Percentiles rank a stretch among this genome's conserved stretches.
Conservation (phyloP, 2,113 vertebrate species). For the Brienomyrus longianalis region DNA sequence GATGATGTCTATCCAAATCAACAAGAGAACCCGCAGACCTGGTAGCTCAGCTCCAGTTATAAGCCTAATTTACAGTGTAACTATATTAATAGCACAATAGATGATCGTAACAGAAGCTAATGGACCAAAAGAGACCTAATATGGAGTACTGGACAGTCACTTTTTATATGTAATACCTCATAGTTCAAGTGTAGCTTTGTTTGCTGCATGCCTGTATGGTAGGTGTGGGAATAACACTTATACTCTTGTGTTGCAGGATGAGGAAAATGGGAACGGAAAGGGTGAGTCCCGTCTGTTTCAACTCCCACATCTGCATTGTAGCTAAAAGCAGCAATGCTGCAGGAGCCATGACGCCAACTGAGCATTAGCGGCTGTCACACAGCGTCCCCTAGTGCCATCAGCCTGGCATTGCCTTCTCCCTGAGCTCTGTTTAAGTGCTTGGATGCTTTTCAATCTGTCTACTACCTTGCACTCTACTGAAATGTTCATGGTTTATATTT, state of each 20-base stretch:
- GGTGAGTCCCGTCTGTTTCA: conserved; percentile 37
- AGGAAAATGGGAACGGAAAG: conserved; percentile 79
- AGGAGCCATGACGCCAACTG: neutral
- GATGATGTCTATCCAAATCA: neutral
- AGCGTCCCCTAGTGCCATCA: conserved; percentile 3
- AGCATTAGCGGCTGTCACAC: neutral
- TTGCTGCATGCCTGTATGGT: neutral
- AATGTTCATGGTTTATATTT: neutral
- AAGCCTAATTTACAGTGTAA: neutral
- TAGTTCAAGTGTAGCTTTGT: neutral
- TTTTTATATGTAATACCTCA: neutral
- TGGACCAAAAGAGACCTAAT: neutral
- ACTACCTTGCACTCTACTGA: neutral
- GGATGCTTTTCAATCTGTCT: neutral
- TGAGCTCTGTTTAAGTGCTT: neutral
- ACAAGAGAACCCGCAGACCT: neutral
- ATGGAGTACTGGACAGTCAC: neutral
- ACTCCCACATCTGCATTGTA: neutral
- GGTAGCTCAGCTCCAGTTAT: neutral
- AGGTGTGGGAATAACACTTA: neutral
- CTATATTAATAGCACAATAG: neutral
- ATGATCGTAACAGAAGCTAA: neutral
- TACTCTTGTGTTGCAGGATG: conserved; percentile 65
- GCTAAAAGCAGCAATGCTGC: neutral
- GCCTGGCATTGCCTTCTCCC: neutral